Percentiles rank a stretch among this genome's conserved stretches.
phyloP scores from a whole-genome alignment of 1,140 invertebrate species.

The Drosophila ambigua region DNA sequence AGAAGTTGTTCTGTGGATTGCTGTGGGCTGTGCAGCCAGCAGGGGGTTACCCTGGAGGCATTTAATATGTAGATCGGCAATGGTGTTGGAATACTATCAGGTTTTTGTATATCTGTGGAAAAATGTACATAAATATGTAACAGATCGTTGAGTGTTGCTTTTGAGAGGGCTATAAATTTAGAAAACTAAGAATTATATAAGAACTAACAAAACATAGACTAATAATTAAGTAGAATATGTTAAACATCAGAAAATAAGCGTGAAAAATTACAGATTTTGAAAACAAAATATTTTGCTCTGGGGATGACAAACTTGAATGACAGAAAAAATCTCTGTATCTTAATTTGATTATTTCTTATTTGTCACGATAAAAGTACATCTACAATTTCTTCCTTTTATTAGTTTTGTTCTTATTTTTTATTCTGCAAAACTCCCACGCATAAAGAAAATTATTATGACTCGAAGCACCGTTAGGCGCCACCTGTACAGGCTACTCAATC shows the following conservation, averaged over 20 bases:
- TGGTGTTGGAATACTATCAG: background rate
- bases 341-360: too few species aligned
- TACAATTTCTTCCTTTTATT: background rate
- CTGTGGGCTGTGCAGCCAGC: too few species aligned
- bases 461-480: conserved; percentile 40
- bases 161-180: too few species aligned
- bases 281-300: too few species aligned
- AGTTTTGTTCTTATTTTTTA: background rate
- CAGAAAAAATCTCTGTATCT: too few species aligned
- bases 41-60: background rate
- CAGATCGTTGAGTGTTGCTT: background rate
- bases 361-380: too few species aligned
- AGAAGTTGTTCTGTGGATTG: conserved; percentile 2
- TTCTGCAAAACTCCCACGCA: background rate
- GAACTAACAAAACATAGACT: too few species aligned
- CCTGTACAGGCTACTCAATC: conserved; percentile 9
- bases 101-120: background rate
- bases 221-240: too few species aligned
- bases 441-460: conserved; percentile 20
- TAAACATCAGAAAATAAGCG: too few species aligned
- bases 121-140: background rate
- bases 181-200: too few species aligned
- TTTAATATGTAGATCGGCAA: conserved; percentile 4
- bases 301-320: too few species aligned
- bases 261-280: too few species aligned